A percentile compares a stretch with the other conserved stretches of the same genome.
These are phyloP conservation scores for Aviceda subcristata DNA, from an alignment of 2,113 vertebrate species.

Conservation along the genomic window DNA sequence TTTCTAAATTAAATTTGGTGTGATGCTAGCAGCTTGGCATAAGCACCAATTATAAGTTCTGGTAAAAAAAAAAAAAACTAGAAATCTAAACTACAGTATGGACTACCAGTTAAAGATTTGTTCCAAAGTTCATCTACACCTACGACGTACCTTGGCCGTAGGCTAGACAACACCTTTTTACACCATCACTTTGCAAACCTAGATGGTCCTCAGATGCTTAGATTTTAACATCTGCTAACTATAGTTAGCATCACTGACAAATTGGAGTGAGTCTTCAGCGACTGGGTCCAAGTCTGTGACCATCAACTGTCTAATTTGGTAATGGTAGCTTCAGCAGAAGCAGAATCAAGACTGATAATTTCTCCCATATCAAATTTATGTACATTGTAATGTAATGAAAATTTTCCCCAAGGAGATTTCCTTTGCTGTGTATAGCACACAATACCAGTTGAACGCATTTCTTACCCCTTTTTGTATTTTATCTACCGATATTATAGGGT, in stretches of 20 bases:
- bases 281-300: constrained; percentile 2
- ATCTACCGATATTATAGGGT: background rate
- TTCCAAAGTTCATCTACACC: background rate
- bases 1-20: constrained; percentile 39
- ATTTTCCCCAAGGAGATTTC: background rate
- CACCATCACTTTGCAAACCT: background rate
- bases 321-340: constrained; percentile 34
- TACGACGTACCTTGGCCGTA: background rate
- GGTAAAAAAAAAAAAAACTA: background rate
- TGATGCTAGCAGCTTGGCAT: background rate
- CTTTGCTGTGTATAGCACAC: background rate
- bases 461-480: background rate
- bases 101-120: background rate
- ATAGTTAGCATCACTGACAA: constrained; percentile 34
- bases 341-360: constrained; percentile 1
- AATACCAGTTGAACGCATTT: background rate
- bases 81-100: background rate
- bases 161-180: background rate
- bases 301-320: constrained; percentile 41
- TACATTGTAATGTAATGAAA: constrained; percentile 22
- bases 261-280: constrained; percentile 7
- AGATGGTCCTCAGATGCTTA: background rate
- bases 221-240: constrained; percentile 38
- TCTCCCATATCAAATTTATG: constrained; percentile 37
- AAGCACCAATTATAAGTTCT: background rate